Conservation (phyloP, 2,113 vertebrate species). For the Periophthalmodon schlosseri region DNA sequence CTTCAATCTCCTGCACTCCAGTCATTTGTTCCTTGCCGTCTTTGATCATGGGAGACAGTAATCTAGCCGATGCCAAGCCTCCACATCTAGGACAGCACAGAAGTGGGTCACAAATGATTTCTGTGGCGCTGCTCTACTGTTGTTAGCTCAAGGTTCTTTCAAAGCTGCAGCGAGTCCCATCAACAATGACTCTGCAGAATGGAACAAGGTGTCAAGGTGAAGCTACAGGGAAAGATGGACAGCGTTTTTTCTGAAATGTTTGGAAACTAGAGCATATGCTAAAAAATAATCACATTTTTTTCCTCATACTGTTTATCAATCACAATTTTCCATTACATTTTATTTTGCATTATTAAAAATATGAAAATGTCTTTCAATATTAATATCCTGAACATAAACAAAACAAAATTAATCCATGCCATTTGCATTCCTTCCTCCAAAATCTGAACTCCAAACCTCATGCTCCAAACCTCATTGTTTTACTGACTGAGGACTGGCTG, state of each 20-base stretch:
- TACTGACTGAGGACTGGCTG: no score
- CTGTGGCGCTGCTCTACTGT: conserved; percentile 38
- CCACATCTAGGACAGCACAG: conserved; percentile 65
- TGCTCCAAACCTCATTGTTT: no score
- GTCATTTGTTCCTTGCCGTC: conserved; percentile 52
- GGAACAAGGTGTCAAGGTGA: conserved; percentile 50
- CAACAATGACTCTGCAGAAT: conserved; percentile 51
- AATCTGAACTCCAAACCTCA: no score
- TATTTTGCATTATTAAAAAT: no score
- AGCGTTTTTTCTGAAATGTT: neutral
- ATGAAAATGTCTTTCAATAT: no score
- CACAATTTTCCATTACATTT: no score
- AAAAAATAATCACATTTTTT: no score
- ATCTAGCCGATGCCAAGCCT: conserved; percentile 66
- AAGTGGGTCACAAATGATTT: conserved; percentile 66
- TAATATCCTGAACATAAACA: no score
- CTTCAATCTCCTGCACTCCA: conserved; percentile 34
- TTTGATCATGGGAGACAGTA: conserved; percentile 64
- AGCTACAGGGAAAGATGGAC: conserved; percentile 26
- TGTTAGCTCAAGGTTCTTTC: conserved; percentile 46
- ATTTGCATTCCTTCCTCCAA: no score
- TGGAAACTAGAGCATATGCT: no score
- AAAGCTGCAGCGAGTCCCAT: conserved; percentile 8
- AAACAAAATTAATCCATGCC: no score
- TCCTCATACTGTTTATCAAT: no score